Percentiles rank a stretch among this genome's conserved stretches.
Evolutionary conservation across 2,888 invertebrate species (phyloP).

Genomic region (Oligia strigilis): DNA sequence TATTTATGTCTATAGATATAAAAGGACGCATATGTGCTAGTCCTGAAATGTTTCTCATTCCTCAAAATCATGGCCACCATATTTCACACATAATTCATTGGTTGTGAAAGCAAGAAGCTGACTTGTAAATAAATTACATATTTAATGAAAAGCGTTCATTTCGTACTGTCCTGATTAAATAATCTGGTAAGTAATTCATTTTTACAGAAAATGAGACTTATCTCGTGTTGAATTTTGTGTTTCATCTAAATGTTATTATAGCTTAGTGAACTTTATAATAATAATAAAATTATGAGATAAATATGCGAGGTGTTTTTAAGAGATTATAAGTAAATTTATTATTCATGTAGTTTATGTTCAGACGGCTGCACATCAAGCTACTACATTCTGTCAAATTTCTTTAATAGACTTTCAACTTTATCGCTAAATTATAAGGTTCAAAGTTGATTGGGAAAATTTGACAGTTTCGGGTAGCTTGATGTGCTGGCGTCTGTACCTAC

Average conservation of each 20-base stretch:
- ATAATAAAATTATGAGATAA: background rate
- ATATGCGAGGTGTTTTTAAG: background rate
- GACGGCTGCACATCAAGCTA: background rate
- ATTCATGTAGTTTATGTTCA: too few species aligned
- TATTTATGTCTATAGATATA: background rate
- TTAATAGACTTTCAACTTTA: too few species aligned
- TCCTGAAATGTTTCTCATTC: background rate
- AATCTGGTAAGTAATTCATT: conserved; percentile 65
- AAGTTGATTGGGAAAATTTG: too few species aligned
- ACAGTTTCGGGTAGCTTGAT: too few species aligned
- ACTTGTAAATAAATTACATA: conserved; percentile 79
- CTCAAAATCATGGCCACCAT: conserved; percentile 62
- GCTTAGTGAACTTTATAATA: conserved; percentile 5
- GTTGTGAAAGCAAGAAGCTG: conserved; percentile 76
- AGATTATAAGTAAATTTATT: background rate
- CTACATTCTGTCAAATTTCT: too few species aligned
- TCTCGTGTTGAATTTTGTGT: conserved; percentile 17
- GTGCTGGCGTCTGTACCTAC: too few species aligned
- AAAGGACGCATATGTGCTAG: too few species aligned
- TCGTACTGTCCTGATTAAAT: conserved; percentile 66
- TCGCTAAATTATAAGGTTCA: too few species aligned
- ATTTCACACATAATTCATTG: conserved; percentile 73
- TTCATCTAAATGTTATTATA: conserved; percentile 26
- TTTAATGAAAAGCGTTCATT: conserved; percentile 74
- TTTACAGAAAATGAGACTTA: conserved; percentile 27